A percentile compares a stretch with the other conserved stretches of the same genome.
Evolutionary conservation across 1,140 invertebrate species (phyloP).

Genomic region (Drosophila eugracilis): DNA sequence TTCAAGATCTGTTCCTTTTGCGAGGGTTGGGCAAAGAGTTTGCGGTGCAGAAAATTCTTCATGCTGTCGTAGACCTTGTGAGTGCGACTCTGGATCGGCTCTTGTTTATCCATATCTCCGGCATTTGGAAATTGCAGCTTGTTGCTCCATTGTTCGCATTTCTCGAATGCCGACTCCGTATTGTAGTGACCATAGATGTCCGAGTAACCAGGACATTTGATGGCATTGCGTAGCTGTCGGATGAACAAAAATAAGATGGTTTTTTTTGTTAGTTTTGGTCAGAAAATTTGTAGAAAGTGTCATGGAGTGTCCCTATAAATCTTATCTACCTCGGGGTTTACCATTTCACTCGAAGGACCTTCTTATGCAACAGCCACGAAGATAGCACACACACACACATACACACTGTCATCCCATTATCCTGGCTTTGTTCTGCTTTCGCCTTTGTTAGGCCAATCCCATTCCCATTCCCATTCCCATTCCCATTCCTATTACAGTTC

Average conservation of each 20-base stretch:
- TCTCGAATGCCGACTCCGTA: constrained; percentile 56
- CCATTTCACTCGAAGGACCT: constrained; percentile 45
- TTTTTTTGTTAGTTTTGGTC: constrained; percentile 62
- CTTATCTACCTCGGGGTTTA: constrained; percentile 26
- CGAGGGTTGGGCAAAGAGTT: constrained; percentile 71
- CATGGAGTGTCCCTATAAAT: constrained; percentile 42
- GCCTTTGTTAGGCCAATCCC: constrained; percentile 32
- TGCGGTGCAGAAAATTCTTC: constrained; percentile 78
- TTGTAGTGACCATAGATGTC: constrained; percentile 71
- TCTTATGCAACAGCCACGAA: constrained; percentile 33
- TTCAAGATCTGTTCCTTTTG: constrained; percentile 45
- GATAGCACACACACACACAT: too few relatives aligned
- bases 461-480: constrained; percentile 9
- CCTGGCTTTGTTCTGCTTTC: constrained; percentile 43
- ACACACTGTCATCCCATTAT: constrained; percentile 35
- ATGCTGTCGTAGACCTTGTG: constrained; percentile 81
- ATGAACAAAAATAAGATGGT: constrained; percentile 27
- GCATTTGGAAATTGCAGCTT: constrained; percentile 54
- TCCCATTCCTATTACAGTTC: not conserved
- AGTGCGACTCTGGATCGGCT: constrained; percentile 61
- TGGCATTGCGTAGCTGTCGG: constrained; percentile 65
- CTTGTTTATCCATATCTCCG: constrained; percentile 22
- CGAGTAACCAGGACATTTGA: constrained; percentile 69
- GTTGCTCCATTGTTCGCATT: constrained; percentile 73
- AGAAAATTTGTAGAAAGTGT: constrained; percentile 54